phyloP scores from a whole-genome alignment of 1,140 invertebrate genomes.

The Samia ricini region DNA sequence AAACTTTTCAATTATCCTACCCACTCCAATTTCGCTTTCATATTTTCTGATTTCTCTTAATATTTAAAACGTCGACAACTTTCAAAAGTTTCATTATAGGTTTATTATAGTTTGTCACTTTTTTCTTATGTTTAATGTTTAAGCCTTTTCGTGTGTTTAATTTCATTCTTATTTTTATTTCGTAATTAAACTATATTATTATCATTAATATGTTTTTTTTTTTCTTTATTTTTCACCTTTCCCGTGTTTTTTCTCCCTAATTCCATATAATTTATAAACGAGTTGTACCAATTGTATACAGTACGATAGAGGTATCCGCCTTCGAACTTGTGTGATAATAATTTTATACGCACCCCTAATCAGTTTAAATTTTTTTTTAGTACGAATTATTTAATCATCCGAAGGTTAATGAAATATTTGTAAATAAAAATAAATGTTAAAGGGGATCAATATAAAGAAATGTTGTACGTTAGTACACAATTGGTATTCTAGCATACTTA shows the following conservation, averaged over 20 bases:
- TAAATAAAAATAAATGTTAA: constrained; percentile 75
- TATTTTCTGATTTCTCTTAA: constrained; percentile 22
- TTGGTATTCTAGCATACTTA: constrained; percentile 69
- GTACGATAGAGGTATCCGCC: constrained; percentile 19
- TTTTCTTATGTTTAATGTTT: constrained; percentile 70
- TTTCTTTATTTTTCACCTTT: constrained; percentile 59
- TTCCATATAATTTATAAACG: constrained; percentile 30
- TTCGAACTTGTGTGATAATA: neutral
- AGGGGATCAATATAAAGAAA: constrained; percentile 74
- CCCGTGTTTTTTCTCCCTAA: constrained; percentile 40
- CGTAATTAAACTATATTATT: constrained; percentile 76
- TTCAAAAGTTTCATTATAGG: constrained; percentile 32
- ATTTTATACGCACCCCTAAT: neutral
- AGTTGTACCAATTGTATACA: constrained; percentile 44
- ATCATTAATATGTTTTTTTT: constrained; percentile 71
- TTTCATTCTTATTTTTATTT: constrained; percentile 76
- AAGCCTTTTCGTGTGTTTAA: constrained; percentile 72
- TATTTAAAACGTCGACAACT: constrained; percentile 18
- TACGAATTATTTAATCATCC: constrained; percentile 28
- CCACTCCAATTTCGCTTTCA: constrained; percentile 29
- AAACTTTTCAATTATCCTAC: constrained; percentile 30
- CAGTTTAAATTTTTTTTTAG: constrained; percentile 10
- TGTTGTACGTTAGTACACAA: constrained; percentile 68
- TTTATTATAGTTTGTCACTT: constrained; percentile 38
- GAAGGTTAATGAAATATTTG: constrained; percentile 51